These are phyloP conservation scores for Melanophora roralis DNA, from an alignment of 2,888 invertebrate genomes.

Conservation along the genomic window DNA sequence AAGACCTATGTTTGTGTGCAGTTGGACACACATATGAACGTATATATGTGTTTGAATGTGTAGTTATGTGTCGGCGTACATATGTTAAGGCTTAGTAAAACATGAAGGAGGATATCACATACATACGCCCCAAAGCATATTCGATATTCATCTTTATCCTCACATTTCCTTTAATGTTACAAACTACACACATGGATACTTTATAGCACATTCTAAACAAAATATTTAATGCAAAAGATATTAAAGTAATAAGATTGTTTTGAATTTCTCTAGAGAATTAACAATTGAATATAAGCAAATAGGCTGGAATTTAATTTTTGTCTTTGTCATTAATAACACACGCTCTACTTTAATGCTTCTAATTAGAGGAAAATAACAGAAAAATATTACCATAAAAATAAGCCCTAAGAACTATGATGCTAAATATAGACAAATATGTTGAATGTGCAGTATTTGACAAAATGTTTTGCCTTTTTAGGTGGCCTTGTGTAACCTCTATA, in stretches of 20 bases:
- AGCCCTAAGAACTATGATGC: too few species aligned
- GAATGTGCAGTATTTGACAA: too few species aligned
- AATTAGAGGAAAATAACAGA: neutral
- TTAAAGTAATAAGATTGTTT: conserved; percentile 51
- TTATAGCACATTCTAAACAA: neutral
- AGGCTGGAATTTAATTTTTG: too few species aligned
- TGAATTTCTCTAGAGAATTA: conserved; percentile 54
- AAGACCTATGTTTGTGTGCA: conserved; percentile 1
- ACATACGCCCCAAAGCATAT: neutral
- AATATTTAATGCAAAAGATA: conserved; percentile 27
- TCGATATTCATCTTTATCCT: conserved; percentile 4
- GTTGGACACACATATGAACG: neutral
- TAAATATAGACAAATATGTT: too few species aligned
- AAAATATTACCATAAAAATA: too few species aligned
- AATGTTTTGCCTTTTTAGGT: too few species aligned
- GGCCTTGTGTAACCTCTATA: too few species aligned
- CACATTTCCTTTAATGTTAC: neutral
- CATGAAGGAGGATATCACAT: neutral
- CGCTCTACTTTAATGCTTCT: too few species aligned
- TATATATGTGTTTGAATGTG: neutral
- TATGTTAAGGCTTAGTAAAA: neutral
- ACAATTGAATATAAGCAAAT: conserved; percentile 34
- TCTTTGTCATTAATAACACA: too few species aligned
- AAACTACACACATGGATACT: neutral
- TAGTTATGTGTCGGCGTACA: neutral